Evolutionary conservation across 2,888 invertebrate species (phyloP).

Genomic region (Mesochorus sp.): DNA sequence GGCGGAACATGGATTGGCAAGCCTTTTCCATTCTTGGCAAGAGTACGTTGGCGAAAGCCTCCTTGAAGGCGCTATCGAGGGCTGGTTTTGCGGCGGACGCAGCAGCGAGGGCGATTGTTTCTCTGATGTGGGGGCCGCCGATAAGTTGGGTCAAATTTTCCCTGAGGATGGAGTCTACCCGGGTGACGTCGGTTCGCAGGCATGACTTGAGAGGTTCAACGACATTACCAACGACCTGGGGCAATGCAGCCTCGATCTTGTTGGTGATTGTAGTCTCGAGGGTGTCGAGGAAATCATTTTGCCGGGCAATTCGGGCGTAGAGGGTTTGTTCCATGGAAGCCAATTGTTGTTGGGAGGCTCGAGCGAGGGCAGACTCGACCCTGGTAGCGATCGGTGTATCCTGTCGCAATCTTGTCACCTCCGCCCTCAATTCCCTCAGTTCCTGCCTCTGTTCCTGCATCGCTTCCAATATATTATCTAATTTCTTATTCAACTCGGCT

Average conservation of each 20-base stretch:
- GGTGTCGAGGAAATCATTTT: constrained; percentile 74
- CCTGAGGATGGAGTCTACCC: constrained; percentile 88
- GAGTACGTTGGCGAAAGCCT: constrained; percentile 89
- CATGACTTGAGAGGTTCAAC: constrained; percentile 90
- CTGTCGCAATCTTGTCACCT: constrained; percentile 73
- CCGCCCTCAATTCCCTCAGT: constrained; percentile 73
- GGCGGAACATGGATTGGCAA: constrained; percentile 93
- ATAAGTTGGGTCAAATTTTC: constrained; percentile 92
- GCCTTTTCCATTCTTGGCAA: constrained; percentile 94
- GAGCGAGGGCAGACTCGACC: constrained; percentile 74
- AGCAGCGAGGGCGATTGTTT: constrained; percentile 88
- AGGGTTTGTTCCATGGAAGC: constrained; percentile 74
- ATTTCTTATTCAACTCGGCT: constrained; percentile 71
- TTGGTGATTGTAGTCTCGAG: constrained; percentile 82
- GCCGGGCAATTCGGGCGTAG: constrained; percentile 72
- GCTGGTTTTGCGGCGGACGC: constrained; percentile 88
- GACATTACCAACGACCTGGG: constrained; percentile 86
- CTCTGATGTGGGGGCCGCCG: constrained; percentile 88
- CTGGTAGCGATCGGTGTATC: constrained; percentile 73
- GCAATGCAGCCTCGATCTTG: constrained; percentile 82
- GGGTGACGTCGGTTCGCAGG: constrained; percentile 83
- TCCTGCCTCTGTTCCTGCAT: constrained; percentile 78
- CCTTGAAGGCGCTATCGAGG: constrained; percentile 90
- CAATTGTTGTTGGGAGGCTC: constrained; percentile 74
- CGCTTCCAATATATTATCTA: constrained; percentile 74